Base-by-base conservation (phyloP, 2,113 vertebrate genomes). In the Oophaga pumilio region DNA sequence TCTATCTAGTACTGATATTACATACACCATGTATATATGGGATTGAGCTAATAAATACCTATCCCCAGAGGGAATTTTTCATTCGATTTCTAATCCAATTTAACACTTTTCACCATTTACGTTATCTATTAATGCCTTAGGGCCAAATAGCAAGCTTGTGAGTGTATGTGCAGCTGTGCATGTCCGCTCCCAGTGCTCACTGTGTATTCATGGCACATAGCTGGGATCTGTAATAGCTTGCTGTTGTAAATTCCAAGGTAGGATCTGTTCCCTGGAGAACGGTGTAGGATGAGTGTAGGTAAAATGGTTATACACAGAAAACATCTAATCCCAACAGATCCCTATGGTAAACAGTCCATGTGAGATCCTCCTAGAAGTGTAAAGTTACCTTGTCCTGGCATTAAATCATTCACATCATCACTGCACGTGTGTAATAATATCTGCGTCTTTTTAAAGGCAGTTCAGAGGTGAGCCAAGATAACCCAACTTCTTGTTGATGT, bases 121-220 rank as follows among this genome's bases (percentile, higher is more conserved):
- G 11, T 80, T 80, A 60, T 80, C 77, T 80, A 80, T 80, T 59
- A 60, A 80, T 33, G 28, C 77, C 57, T 80, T 15, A 11, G 15
- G 77, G 15, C 53, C 56, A 80, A 60, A 26, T 15, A 33, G 56
- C 76, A 77, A 53, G 50, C 14, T 56, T n/a, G 50, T 8, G n/a
- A 76, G 12, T 76, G 13, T 77, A 15, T 77, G 13, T 77, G 28
- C n/a, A 24, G n/a, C 26, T 26, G 52, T 56, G n/a, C n/a, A 56
- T 26, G n/a, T 57, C 50, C 17, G 28, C 52, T 78, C 76, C 52
- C 76, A 57, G n/a, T 5, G 50, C 76, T 77, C 76, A 15, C 22
- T 59, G 15, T 79, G 76, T 28, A 28, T 79, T 28, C 76, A 57
- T 59, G 28, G 76, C 76, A 79, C 76, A 79, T 56, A 26, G 1